Conservation (phyloP, 2,888 invertebrate genomes). For the Dynastes hyllus region DNA sequence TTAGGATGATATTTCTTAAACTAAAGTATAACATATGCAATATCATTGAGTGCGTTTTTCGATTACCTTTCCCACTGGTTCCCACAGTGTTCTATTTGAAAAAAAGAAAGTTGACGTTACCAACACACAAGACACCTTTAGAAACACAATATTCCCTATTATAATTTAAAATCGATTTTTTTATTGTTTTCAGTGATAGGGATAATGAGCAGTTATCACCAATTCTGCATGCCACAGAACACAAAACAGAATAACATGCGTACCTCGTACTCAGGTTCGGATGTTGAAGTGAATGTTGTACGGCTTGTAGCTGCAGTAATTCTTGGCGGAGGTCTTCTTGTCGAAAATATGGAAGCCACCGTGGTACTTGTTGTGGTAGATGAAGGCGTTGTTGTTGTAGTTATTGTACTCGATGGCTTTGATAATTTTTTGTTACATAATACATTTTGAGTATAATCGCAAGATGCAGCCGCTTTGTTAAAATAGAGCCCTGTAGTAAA, state of each 20-base stretch:
- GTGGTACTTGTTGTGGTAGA: constrained; percentile 71
- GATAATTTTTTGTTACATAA: constrained; percentile 81
- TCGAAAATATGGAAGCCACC: constrained; percentile 68
- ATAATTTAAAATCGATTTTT: too few relatives aligned
- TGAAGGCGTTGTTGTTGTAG: constrained; percentile 70
- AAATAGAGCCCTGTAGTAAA: constrained; percentile 83
- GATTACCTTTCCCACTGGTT: too few relatives aligned
- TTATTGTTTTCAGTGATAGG: too few relatives aligned
- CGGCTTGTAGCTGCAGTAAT: constrained; percentile 69
- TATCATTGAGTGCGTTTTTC: too few relatives aligned
- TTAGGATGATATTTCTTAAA: too few relatives aligned
- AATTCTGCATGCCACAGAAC: too few relatives aligned
- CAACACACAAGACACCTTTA: too few relatives aligned
- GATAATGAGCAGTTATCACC: too few relatives aligned
- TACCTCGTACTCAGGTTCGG: constrained; percentile 64
- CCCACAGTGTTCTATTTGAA: too few relatives aligned
- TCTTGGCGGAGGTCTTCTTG: constrained; percentile 65
- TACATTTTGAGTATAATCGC: constrained; percentile 93
- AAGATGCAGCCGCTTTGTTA: constrained; percentile 93
- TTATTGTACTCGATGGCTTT: constrained; percentile 70
- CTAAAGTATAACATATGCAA: too few relatives aligned
- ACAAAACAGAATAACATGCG: constrained; percentile 6
- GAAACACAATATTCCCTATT: too few relatives aligned
- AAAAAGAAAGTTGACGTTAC: too few relatives aligned
- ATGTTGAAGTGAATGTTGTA: constrained; percentile 65